These are phyloP conservation scores for Microhierax caerulescens DNA, from an alignment of 2,797 vertebrate species.

Conservation along the genomic window DNA sequence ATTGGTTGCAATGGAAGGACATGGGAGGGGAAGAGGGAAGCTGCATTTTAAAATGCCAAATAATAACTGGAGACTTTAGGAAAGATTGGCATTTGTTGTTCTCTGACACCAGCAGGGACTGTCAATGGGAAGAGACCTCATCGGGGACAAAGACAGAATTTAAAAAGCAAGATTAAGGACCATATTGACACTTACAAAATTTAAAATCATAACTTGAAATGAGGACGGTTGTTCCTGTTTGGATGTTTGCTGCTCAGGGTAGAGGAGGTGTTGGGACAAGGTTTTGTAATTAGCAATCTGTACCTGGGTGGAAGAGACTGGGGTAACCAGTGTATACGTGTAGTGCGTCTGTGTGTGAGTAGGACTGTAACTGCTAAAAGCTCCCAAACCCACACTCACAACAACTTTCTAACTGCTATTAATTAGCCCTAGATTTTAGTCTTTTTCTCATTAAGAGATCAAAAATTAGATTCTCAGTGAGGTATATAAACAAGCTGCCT, in stretches of 20 bases:
- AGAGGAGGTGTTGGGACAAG: background rate
- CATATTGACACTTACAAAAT: background rate
- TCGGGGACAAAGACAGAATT: background rate
- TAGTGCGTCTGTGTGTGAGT: background rate
- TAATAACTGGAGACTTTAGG: background rate
- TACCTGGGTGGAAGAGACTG: background rate
- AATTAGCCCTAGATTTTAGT: background rate
- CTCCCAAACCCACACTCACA: background rate
- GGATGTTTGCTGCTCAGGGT: slow-evolving; percentile 20
- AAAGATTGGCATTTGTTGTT: background rate
- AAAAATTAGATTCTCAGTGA: background rate
- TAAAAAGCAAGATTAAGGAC: background rate
- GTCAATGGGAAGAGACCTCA: background rate
- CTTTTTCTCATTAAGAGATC: background rate
- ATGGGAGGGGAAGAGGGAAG: background rate
- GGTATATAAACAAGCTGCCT: background rate
- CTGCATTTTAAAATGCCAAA: background rate
- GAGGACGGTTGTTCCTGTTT: slow-evolving; percentile 31
- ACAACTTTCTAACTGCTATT: background rate
- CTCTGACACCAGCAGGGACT: background rate
- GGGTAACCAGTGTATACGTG: background rate
- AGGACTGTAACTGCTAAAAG: background rate
- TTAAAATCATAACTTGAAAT: slow-evolving; percentile 15
- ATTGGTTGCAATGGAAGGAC: background rate
- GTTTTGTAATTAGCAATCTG: slow-evolving; percentile 49